Evolutionary conservation across 1,140 invertebrate species (phyloP).

Genomic region (Anagrus nilaparvatae): DNA sequence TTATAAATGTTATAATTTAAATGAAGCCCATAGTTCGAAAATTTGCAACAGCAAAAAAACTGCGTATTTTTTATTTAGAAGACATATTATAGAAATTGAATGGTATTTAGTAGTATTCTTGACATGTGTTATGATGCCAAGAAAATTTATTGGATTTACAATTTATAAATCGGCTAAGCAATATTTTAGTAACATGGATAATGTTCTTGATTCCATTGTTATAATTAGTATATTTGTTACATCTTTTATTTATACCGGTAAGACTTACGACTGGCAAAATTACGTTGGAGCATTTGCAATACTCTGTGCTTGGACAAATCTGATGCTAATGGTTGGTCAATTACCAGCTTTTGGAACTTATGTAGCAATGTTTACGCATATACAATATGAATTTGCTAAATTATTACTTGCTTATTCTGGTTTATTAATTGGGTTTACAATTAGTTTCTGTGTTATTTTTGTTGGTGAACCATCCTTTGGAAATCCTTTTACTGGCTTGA

Average conservation of each 20-base stretch:
- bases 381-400: constrained; percentile 53
- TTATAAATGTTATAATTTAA: constrained; percentile 36
- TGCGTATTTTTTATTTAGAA: constrained; percentile 40
- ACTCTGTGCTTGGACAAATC: constrained; percentile 52
- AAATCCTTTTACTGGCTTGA: constrained; percentile 47
- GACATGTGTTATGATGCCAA: constrained; percentile 45
- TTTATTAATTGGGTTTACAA: constrained; percentile 51
- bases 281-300: constrained; percentile 54
- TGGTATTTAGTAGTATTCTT: constrained; percentile 45
- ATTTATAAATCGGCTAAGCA: constrained; percentile 47
- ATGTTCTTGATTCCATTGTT: constrained; percentile 49
- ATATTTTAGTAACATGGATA: constrained; percentile 52
- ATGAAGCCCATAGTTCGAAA: constrained; percentile 29
- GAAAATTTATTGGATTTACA: constrained; percentile 48
- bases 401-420: constrained; percentile 52
- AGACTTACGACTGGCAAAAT: constrained; percentile 49
- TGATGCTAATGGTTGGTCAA: constrained; percentile 56
- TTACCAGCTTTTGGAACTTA: constrained; percentile 55
- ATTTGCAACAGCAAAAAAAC: constrained; percentile 42
- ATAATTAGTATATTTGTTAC: constrained; percentile 48
- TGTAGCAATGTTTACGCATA: constrained; percentile 57
- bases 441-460: constrained; percentile 57
- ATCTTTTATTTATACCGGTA: constrained; percentile 36
- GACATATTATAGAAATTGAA: constrained; percentile 43
- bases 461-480: constrained; percentile 50